Evolutionary conservation across 1,140 invertebrate species (phyloP).

Genomic region (Drosophila pachea): DNA sequence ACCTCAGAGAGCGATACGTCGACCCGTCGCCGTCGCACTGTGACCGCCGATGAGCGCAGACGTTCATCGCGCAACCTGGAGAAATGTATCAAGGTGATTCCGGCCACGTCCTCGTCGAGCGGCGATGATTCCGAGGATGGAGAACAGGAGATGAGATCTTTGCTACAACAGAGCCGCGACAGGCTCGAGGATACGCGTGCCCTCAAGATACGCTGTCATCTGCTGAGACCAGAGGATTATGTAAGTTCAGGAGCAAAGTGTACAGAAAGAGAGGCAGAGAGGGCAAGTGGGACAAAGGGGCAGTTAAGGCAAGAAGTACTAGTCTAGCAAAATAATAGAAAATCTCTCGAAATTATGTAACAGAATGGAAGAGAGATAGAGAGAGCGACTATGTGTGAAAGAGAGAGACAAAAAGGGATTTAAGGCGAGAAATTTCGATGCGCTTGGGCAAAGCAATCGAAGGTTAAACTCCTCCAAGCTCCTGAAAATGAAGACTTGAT

Average conservation of each 20-base stretch:
- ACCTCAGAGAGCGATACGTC: constrained; percentile 78
- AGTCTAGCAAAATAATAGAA: too few relatives aligned
- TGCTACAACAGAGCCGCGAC: constrained; percentile 69
- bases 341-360: too few relatives aligned
- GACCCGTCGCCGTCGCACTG: constrained; percentile 66
- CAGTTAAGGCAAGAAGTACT: too few relatives aligned
- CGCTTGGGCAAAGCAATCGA: too few relatives aligned
- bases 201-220: constrained; percentile 75
- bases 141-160: constrained; percentile 75
- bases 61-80: constrained; percentile 74
- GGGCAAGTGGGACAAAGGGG: not conserved
- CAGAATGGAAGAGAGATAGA: too few relatives aligned
- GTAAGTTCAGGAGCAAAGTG: constrained; percentile 62
- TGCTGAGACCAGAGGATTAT: constrained; percentile 77
- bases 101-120: constrained; percentile 67
- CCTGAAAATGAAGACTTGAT: too few relatives aligned
- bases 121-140: constrained; percentile 69
- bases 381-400: too few relatives aligned
- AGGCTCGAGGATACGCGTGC: constrained; percentile 73
- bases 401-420: too few relatives aligned
- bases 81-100: constrained; percentile 71
- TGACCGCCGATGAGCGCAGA: constrained; percentile 68
- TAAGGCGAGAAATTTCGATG: too few relatives aligned
- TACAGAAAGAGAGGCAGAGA: not conserved
- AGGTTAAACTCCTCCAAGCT: too few relatives aligned